Conservation (phyloP, 23 tunicate species). For the Diplosoma virens region DNA sequence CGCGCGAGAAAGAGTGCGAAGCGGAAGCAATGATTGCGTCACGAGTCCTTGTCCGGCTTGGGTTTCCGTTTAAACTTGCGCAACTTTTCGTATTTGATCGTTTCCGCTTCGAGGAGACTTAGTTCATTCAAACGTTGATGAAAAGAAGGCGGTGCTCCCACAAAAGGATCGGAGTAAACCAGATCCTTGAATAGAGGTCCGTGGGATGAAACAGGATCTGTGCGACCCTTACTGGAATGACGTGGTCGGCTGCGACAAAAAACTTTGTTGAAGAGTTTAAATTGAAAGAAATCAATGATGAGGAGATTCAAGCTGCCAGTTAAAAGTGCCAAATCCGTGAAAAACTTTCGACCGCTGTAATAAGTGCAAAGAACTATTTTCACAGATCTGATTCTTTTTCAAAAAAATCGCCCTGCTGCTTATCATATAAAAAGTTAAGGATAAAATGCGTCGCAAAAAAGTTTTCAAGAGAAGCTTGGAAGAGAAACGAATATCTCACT, state of each 20-base stretch:
- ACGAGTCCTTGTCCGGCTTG: slow-evolving; percentile 67
- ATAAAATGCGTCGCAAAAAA: too few species aligned
- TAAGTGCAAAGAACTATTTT: too few species aligned
- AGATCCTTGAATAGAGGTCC: background rate
- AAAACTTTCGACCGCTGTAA: too few species aligned
- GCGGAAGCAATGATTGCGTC: slow-evolving; percentile 2
- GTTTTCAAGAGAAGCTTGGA: too few species aligned
- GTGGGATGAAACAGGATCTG: background rate
- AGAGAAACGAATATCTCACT: too few species aligned
- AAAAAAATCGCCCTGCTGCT: too few species aligned
- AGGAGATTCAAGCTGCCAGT: too few species aligned
- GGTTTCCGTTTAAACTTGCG: slow-evolving; percentile 77
- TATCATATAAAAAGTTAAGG: too few species aligned
- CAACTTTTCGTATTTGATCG: slow-evolving; percentile 78
- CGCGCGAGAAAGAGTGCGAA: too few species aligned
- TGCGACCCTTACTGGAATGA: background rate
- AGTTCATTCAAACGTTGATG: slow-evolving; percentile 79
- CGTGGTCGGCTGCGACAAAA: slow-evolving; percentile 2
- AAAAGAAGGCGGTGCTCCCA: slow-evolving; percentile 68
- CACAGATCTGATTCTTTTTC: too few species aligned
- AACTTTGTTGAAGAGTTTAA: background rate
- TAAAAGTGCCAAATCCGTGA: too few species aligned
- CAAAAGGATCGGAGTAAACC: slow-evolving; percentile 60
- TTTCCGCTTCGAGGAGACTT: slow-evolving; percentile 74
- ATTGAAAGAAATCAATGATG: too few species aligned